A percentile compares a stretch with the other conserved stretches of the same genome.
phyloP scores from a whole-genome alignment of 2,888 invertebrate genomes.

The Brassicogethes aeneus region DNA sequence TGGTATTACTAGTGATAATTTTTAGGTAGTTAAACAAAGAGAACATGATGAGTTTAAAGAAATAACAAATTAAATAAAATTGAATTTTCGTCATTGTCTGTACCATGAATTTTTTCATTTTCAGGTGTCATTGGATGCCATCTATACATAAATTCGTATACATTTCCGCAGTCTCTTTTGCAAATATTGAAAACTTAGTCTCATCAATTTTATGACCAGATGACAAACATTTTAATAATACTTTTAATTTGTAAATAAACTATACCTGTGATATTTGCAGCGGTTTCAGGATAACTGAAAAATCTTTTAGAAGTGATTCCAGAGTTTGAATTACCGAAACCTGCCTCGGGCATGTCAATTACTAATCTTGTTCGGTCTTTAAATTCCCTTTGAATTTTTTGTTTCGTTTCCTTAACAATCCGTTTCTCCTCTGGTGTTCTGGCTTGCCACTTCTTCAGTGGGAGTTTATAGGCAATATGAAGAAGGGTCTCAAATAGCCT shows the following conservation, averaged over 20 bases:
- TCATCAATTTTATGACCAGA: slow-evolving; percentile 12
- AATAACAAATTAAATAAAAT: no score
- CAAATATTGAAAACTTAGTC: not conserved
- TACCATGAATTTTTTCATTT: not conserved
- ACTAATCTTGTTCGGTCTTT: slow-evolving; percentile 10
- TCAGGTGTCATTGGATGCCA: slow-evolving; percentile 6
- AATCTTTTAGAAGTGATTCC: slow-evolving; percentile 17
- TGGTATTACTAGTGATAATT: no score
- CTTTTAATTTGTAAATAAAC: slow-evolving; percentile 24
- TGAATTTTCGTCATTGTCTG: not conserved
- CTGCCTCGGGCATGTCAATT: no score
- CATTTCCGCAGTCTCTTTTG: slow-evolving; percentile 1
- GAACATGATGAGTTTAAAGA: no score
- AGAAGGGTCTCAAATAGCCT: slow-evolving; percentile 12
- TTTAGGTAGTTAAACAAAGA: no score
- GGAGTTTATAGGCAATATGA: slow-evolving; percentile 6
- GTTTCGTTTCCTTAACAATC: slow-evolving; percentile 8
- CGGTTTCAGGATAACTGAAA: slow-evolving; percentile 15
- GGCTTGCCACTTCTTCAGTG: slow-evolving; percentile 5
- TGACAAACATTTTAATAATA: slow-evolving; percentile 25
- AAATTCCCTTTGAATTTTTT: slow-evolving; percentile 19
- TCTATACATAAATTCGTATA: slow-evolving; percentile 23
- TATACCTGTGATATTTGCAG: slow-evolving; percentile 29
- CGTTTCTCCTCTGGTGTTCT: slow-evolving; percentile 2
- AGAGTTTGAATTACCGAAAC: no score